Percentiles rank a stretch among this genome's conserved stretches.
phyloP scores from a whole-genome alignment of 1,140 invertebrate genomes.

The Venturia canescens region DNA sequence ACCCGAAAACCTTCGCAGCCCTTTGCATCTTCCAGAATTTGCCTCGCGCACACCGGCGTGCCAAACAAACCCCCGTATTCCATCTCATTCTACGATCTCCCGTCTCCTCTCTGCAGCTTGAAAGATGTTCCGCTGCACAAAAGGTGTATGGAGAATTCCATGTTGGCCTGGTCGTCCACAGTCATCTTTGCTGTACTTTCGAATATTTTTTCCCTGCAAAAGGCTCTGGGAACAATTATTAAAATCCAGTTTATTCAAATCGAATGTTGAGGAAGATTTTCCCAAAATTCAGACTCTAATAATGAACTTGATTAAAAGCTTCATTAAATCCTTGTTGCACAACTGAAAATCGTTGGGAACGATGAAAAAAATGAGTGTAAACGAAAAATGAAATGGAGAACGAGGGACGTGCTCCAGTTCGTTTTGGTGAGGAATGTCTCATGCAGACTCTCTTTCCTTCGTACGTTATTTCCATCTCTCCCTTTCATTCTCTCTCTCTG shows the following conservation, averaged over 20 bases:
- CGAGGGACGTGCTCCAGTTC: neutral
- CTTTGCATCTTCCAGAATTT: slow-evolving; percentile 20
- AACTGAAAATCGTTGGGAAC: neutral
- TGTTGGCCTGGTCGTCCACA: neutral
- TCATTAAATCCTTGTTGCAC: too few relatives aligned
- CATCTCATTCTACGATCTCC: slow-evolving; percentile 35
- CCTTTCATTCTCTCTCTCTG: slow-evolving; percentile 27
- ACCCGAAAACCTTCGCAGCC: neutral
- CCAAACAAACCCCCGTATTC: neutral
- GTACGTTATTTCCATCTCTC: slow-evolving; percentile 29
- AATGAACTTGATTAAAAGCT: too few relatives aligned
- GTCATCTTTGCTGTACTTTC: too few relatives aligned
- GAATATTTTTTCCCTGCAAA: too few relatives aligned
- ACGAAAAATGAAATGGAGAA: neutral
- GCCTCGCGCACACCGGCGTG: neutral
- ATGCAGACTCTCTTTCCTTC: neutral
- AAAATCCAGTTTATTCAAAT: too few relatives aligned
- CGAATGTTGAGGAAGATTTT: too few relatives aligned
- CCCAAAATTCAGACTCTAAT: too few relatives aligned
- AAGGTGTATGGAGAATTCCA: neutral
- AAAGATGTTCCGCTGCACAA: slow-evolving; percentile 40
- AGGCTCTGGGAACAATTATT: too few relatives aligned
- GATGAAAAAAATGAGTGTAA: too few relatives aligned
- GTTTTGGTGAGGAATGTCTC: slow-evolving; percentile 1
- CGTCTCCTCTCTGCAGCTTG: slow-evolving; percentile 11